phyloP scores from a whole-genome alignment of 2,113 vertebrate genomes.

The Seriola dumerili region DNA sequence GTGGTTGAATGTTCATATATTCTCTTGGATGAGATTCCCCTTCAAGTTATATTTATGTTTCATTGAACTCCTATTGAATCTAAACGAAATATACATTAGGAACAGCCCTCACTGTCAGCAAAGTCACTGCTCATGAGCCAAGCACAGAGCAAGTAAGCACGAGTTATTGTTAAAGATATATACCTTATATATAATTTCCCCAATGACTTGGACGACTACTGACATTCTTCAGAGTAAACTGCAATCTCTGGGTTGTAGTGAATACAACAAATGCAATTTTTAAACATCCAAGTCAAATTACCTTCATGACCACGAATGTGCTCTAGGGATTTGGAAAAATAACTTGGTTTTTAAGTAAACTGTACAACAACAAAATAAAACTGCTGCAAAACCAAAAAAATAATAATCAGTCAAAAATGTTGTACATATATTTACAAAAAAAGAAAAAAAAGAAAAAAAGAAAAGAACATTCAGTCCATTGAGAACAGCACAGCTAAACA shows the following conservation, averaged over 20 bases:
- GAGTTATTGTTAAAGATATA: constrained; percentile 71
- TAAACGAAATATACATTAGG: constrained; percentile 80
- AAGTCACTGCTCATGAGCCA: constrained; percentile 60
- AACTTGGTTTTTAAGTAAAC: constrained; percentile 67
- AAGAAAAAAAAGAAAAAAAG: constrained; percentile 23
- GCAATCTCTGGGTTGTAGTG: constrained; percentile 65
- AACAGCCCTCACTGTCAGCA: constrained; percentile 59
- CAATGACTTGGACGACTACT: constrained; percentile 64
- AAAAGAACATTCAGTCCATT: constrained; percentile 69
- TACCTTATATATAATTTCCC: constrained; percentile 70
- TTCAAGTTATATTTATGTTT: constrained; percentile 64
- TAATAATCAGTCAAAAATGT: constrained; percentile 65
- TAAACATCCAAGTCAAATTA: constrained; percentile 62
- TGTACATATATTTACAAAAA: constrained; percentile 79
- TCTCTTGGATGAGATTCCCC: constrained; percentile 50
- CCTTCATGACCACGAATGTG: constrained; percentile 64
- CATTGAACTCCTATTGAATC: constrained; percentile 60
- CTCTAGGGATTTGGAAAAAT: constrained; percentile 59
- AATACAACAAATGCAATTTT: constrained; percentile 65
- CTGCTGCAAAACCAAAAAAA: constrained; percentile 47
- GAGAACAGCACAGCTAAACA: constrained; percentile 74
- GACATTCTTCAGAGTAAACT: constrained; percentile 73
- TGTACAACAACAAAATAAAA: constrained; percentile 76
- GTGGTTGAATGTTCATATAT: constrained; percentile 48
- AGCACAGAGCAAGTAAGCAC: constrained; percentile 67